Evolutionary conservation across 2,113 vertebrate species (phyloP), one percentile per base, ranked within the genome.

Genomic region (Oenanthe oenanthe): DNA sequence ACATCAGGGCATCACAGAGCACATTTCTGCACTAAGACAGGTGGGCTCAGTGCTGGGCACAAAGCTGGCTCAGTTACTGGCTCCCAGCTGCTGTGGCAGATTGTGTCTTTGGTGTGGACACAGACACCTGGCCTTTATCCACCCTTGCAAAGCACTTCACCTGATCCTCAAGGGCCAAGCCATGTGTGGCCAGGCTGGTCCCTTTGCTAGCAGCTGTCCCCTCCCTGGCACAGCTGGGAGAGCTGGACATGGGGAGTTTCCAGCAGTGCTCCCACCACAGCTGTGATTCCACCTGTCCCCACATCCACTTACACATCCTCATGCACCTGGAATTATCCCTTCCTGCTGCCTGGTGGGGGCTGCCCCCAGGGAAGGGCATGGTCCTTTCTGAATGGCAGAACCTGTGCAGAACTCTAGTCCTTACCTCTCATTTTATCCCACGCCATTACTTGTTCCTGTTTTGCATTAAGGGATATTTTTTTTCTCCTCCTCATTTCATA

Each of bases 301-400:
- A 13, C 1, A 1, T 6, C 17, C 25, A 19, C n/a, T 72, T 26
- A 34, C 13, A 42, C 8, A 3, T 10, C 21, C 18, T 26, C 2
- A 1, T n/a, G 36, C 45, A 17, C 20, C 48, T 72, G 62, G 21
- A 47, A 7, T 11, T 6, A 28, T 60, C 24, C 4, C 31, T 21
- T 36, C 21, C 26, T 53, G 60, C 32, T 29, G 65, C 57, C 53
- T 18, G 28, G 12, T 10, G 3, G 22, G 36, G 8, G 14, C 16
- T 62, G 20, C 5, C 22, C 48, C 61, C 21, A 25, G 34, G 8
- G 20, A 43, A 63, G 32, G 34, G 4, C 26, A 34, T 4, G 34
- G 53, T 68, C 11, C 25, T 51, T 79, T 68, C 73, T 15, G n/a
- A 79, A 4, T 20, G 43, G 34, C 47, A 74, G 19, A 14, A 13